Percentiles rank a stretch among this genome's conserved stretches.
Conservation (phyloP, 2,888 invertebrate genomes). For the Chorisops tibialis region DNA sequence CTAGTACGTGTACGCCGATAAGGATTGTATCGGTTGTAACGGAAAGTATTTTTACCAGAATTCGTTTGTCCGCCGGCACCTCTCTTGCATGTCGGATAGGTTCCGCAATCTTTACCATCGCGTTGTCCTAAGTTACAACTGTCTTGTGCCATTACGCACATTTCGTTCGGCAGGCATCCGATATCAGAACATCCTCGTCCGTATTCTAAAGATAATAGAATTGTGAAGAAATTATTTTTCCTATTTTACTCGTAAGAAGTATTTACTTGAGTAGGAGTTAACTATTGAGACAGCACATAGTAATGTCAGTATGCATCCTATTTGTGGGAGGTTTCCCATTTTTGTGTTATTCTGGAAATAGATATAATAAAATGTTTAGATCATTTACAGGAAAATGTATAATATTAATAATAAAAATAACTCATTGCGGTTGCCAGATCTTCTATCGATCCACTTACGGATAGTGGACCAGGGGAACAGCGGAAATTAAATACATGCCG, state of each 20-base stretch:
- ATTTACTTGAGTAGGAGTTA: constrained; percentile 51
- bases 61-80: constrained; percentile 31
- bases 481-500: too few species aligned
- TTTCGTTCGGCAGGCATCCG: constrained; percentile 68
- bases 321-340: constrained; percentile 35
- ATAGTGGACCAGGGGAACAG: too few species aligned
- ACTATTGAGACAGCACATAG: constrained; percentile 42
- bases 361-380: too few species aligned
- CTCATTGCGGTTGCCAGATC: too few species aligned
- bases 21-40: constrained; percentile 15
- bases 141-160: constrained; percentile 65
- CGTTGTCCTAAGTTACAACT: constrained; percentile 63
- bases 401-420: too few species aligned
- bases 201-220: constrained; percentile 60
- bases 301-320: constrained; percentile 36
- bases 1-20: constrained; percentile 8
- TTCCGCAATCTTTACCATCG: constrained; percentile 59
- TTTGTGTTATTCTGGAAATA: neutral
- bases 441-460: too few species aligned
- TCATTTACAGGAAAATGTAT: too few species aligned
- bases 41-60: constrained; percentile 15
- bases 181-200: constrained; percentile 75
- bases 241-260: neutral
- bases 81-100: constrained; percentile 66
- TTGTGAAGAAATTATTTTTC: constrained; percentile 7